A percentile compares a stretch with the other conserved stretches of the same genome.
Evolutionary conservation across 2,797 vertebrate genomes (phyloP).

Genomic region (Oryzias sinensis): DNA sequence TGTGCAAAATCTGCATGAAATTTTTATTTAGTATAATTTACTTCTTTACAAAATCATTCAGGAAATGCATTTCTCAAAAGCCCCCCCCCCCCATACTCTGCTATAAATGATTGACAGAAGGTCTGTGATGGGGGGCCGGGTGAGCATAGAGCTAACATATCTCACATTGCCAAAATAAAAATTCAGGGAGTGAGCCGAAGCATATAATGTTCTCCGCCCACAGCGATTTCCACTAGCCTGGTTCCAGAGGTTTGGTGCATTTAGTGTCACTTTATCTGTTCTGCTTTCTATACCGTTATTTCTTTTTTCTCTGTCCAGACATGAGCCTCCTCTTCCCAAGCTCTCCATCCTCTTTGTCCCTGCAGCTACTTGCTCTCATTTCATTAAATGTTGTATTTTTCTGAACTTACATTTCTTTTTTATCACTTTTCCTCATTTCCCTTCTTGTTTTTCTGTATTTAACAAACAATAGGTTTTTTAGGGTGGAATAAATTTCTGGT

Average conservation of each 20-base stretch:
- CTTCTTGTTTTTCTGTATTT: neutral
- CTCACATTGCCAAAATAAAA: slow-evolving; percentile 17
- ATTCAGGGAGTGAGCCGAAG: neutral
- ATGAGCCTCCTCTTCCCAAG: neutral
- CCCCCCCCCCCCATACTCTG: slow-evolving; percentile 7
- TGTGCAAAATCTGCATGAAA: slow-evolving; percentile 18
- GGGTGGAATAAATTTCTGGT: too few relatives aligned
- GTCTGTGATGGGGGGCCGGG: slow-evolving; percentile 2
- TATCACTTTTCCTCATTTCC: neutral
- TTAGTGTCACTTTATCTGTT: slow-evolving; percentile 7
- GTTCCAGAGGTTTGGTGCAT: slow-evolving; percentile 36
- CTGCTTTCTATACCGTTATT: neutral
- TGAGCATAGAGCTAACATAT: slow-evolving; percentile 8
- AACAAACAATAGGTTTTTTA: too few relatives aligned
- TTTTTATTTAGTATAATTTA: slow-evolving; percentile 5
- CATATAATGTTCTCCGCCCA: neutral
- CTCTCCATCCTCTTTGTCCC: neutral
- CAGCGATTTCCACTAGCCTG: slow-evolving; percentile 17
- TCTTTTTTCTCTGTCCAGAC: neutral
- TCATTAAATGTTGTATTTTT: too few relatives aligned
- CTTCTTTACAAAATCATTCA: slow-evolving; percentile 1
- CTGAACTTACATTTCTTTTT: neutral
- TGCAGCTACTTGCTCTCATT: neutral
- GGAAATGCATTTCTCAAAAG: slow-evolving; percentile 2
- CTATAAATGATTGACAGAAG: slow-evolving; percentile 35